Conservation (phyloP, 2,113 vertebrate species). For the Pterocles burchelli region DNA sequence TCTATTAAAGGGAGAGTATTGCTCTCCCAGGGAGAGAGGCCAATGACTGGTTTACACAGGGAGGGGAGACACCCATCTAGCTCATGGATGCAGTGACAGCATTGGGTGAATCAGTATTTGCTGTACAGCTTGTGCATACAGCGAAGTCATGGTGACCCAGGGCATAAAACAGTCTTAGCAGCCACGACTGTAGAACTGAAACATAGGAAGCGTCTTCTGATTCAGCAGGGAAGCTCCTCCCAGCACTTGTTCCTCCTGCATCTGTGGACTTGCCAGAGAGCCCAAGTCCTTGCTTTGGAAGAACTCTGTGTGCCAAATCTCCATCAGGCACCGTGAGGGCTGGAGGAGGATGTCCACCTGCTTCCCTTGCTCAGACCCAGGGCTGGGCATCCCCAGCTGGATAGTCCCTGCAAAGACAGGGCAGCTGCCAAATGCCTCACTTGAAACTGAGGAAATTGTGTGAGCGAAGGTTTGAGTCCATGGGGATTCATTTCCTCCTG, state of each 20-base stretch:
- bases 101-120: conserved; percentile 17
- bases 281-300: background rate
- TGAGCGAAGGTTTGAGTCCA: background rate
- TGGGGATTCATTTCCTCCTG: background rate
- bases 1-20: background rate
- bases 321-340: background rate
- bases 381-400: background rate
- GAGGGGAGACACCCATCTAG: background rate
- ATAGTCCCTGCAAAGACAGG: background rate
- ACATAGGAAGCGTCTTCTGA: background rate
- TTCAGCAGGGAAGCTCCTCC: background rate
- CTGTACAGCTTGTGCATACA: background rate
- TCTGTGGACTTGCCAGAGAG: background rate
- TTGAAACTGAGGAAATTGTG: background rate
- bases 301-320: background rate
- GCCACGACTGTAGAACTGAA: background rate
- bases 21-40: background rate
- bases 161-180: background rate
- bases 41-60: background rate
- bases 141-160: conserved; percentile 34
- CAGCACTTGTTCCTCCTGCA: background rate
- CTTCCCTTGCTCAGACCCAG: background rate
- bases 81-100: background rate
- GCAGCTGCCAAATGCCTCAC: background rate
- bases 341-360: background rate